Evolutionary conservation across 2,888 invertebrate species (phyloP).

Genomic region (Drosophila multiciliata): DNA sequence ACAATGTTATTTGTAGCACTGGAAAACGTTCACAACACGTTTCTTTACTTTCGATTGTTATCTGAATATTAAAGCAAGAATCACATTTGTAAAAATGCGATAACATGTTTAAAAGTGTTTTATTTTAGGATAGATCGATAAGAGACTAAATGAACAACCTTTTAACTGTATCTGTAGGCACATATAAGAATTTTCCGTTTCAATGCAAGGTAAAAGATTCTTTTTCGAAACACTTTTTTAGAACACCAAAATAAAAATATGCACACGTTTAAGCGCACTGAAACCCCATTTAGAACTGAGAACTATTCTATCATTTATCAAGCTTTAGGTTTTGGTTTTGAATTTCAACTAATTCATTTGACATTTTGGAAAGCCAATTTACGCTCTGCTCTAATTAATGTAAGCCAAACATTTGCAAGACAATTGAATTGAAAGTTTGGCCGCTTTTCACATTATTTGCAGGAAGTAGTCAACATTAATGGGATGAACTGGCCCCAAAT

Average conservation of each 20-base stretch:
- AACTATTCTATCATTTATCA: not conserved
- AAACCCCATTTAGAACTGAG: constrained; percentile 31
- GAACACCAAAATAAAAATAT: not conserved
- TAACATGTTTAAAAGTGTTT: not conserved
- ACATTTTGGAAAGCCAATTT: constrained; percentile 25
- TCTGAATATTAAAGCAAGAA: not conserved
- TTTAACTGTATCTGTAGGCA: not conserved
- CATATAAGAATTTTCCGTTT: not conserved
- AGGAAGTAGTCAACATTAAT: constrained; percentile 30
- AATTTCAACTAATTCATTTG: constrained; percentile 1
- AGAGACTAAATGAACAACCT: not conserved
- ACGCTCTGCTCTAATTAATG: constrained; percentile 65
- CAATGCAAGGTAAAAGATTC: not conserved
- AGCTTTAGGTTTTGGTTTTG: not conserved
- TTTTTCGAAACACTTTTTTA: not conserved
- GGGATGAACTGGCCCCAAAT: constrained; percentile 2
- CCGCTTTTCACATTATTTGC: constrained; percentile 17
- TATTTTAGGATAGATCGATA: not conserved
- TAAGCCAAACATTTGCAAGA: constrained; percentile 34
- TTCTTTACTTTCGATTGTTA: not conserved
- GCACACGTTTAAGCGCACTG: constrained; percentile 29
- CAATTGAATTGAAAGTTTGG: constrained; percentile 38
- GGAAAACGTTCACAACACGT: not conserved
- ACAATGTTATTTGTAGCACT: not conserved
- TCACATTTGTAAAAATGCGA: not conserved